Conservation (phyloP, 2,888 invertebrate species). For the Hylaea fasciaria region DNA sequence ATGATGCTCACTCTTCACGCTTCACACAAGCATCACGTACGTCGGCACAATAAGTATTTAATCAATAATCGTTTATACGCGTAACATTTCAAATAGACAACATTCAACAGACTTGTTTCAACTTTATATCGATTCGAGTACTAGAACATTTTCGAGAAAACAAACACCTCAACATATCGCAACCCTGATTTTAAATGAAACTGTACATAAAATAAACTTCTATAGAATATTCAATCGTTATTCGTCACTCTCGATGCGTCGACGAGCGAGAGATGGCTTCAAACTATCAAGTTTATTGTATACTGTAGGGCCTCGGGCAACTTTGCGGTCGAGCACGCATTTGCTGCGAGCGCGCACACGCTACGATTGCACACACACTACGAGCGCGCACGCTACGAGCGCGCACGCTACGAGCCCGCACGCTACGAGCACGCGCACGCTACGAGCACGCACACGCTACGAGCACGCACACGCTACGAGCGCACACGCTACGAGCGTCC, state of each 20-base stretch:
- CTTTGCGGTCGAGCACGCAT: neutral
- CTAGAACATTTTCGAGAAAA: conserved; percentile 3
- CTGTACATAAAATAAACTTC: conserved; percentile 28
- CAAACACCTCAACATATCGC: neutral
- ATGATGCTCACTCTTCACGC: neutral
- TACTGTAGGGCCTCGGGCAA: neutral
- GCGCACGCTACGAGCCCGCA: neutral
- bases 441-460: neutral
- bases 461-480: neutral
- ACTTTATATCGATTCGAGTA: conserved; percentile 4
- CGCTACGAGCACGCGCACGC: neutral
- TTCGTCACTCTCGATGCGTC: neutral
- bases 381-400: neutral
- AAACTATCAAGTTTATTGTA: neutral
- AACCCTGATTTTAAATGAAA: conserved; percentile 28
- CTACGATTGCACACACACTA: neutral
- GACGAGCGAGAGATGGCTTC: neutral
- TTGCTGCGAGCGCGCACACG: neutral
- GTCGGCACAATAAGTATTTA: neutral
- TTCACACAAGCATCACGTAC: conserved; percentile 1
- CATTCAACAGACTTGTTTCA: conserved; percentile 9
- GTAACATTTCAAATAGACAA: conserved; percentile 22
- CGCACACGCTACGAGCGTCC: neutral
- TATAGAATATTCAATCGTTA: neutral
- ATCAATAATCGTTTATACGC: conserved; percentile 7